Percentiles rank a stretch among this genome's conserved stretches.
phyloP scores from a whole-genome alignment of 2,113 vertebrate species.

The Cinclus cinclus region DNA sequence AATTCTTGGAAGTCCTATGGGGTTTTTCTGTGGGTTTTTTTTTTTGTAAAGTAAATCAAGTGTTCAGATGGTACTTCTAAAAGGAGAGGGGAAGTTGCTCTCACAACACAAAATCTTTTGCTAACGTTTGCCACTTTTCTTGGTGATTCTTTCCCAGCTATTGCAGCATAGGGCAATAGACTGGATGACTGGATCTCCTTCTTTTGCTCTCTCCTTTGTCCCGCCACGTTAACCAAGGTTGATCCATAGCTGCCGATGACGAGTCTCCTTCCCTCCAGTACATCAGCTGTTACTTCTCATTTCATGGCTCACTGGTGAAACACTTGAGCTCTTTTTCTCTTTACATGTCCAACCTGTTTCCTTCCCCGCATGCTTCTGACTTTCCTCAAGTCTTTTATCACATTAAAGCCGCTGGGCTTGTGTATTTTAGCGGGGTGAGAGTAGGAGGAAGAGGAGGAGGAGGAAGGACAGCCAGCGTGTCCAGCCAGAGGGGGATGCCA shows the following conservation, averaged over 20 bases:
- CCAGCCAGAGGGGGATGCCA: not conserved
- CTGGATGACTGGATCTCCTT: not conserved
- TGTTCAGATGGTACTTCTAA: not conserved
- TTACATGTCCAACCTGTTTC: constrained; percentile 53
- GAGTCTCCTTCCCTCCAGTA: constrained; percentile 16
- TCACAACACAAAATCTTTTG: not conserved
- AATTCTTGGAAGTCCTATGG: not conserved
- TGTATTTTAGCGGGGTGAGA: not conserved
- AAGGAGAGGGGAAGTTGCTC: not conserved
- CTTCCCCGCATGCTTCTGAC: not conserved
- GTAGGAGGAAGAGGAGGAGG: not conserved
- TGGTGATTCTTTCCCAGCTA: not conserved
- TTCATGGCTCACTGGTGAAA: constrained; percentile 81
- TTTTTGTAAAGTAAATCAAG: not conserved
- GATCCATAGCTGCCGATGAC: constrained; percentile 46
- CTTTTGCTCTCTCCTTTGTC: not conserved
- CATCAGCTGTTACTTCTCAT: constrained; percentile 81
- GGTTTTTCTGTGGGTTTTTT: not conserved
- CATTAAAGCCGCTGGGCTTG: not conserved
- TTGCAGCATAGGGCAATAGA: not conserved
- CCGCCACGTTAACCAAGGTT: constrained; percentile 43
- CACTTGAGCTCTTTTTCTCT: constrained; percentile 67
- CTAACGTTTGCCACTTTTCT: not conserved
- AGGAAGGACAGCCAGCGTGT: not conserved
- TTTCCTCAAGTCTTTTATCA: not conserved